These are phyloP conservation scores for Penelope pileata DNA, from an alignment of 2,113 vertebrate genomes.

Conservation along the genomic window DNA sequence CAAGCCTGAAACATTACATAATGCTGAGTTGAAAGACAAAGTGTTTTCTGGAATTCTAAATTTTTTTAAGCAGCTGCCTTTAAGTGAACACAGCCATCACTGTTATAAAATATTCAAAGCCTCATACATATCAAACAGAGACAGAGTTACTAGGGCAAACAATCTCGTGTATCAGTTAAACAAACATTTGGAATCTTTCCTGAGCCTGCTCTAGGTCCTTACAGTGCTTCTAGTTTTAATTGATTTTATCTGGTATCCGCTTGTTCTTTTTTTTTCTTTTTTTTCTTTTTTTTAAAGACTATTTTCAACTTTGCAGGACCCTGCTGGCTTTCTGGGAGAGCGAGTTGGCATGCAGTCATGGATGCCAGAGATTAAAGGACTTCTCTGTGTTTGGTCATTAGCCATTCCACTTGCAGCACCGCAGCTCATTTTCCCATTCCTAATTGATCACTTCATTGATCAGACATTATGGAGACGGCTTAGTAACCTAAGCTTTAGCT, in stretches of 20 bases:
- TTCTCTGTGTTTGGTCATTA: constrained; percentile 19
- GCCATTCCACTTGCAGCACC: constrained; percentile 1
- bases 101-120: constrained; percentile 73
- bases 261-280: background rate
- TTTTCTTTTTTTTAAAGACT: background rate
- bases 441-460: constrained; percentile 66
- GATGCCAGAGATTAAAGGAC: constrained; percentile 39
- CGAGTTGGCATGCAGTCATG: background rate
- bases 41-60: constrained; percentile 62
- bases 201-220: background rate
- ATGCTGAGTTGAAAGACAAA: constrained; percentile 65
- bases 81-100: constrained; percentile 60
- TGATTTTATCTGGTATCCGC: background rate
- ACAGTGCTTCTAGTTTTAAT: background rate
- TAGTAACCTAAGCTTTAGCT: constrained; percentile 32
- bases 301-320: constrained; percentile 26
- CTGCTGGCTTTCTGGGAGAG: background rate
- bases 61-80: constrained; percentile 65
- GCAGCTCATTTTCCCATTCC: constrained; percentile 40
- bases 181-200: constrained; percentile 50
- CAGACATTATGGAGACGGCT: constrained; percentile 42
- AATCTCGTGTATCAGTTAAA: constrained; percentile 14
- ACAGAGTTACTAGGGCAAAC: constrained; percentile 65
- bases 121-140: constrained; percentile 73
- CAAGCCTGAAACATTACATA: constrained; percentile 63